Evolutionary conservation across 2,797 vertebrate species (phyloP).

Genomic region (Pyrrhura leucotis): DNA sequence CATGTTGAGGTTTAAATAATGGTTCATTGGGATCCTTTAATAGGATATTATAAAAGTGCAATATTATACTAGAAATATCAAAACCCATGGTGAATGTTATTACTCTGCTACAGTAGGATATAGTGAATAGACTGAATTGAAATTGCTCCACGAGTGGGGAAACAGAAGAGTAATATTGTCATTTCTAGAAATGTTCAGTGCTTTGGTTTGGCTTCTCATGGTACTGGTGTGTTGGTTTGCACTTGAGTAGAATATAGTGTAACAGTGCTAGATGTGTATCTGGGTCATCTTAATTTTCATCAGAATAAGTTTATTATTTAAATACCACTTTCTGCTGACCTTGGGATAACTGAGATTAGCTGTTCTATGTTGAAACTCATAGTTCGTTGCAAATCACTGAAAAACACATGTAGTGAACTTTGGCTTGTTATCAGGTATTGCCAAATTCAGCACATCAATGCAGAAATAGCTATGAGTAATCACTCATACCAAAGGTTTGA

Average conservation of each 20-base stretch:
- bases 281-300: neutral
- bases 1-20: neutral
- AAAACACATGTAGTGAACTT: accelerated
- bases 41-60: neutral
- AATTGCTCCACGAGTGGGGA: neutral
- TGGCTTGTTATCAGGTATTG: neutral
- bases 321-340: neutral
- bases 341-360: neutral
- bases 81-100: neutral
- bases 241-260: neutral
- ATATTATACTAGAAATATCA: neutral
- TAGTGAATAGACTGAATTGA: neutral
- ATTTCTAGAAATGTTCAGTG: neutral
- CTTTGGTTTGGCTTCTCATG: neutral
- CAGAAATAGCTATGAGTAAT: neutral
- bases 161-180: neutral
- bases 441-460: neutral
- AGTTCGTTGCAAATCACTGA: neutral
- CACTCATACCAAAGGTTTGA: neutral
- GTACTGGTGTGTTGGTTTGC: neutral
- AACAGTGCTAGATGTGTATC: neutral
- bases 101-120: neutral
- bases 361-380: accelerated
- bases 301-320: neutral
- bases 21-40: neutral